Conservation (phyloP, 2,113 vertebrate genomes). For the Cochlearius cochlearius region DNA sequence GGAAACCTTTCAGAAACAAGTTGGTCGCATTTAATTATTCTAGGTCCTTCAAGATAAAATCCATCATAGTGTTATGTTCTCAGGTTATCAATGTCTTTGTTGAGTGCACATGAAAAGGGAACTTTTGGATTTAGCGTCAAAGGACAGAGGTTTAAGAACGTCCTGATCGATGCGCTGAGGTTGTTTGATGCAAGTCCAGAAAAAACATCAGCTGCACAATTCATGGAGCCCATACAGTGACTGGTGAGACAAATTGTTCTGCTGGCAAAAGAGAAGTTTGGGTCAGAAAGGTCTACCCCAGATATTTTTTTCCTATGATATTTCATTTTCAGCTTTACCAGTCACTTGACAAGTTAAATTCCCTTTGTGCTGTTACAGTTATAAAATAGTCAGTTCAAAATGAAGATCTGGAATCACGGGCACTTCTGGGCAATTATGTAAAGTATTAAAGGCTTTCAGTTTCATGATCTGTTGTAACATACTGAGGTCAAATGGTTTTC, state of each 20-base stretch:
- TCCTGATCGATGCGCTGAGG: constrained; percentile 67
- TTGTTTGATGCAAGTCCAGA: constrained; percentile 70
- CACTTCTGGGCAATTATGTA: constrained; percentile 51
- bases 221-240: constrained; percentile 66
- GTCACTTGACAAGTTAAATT: constrained; percentile 66
- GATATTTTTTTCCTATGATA: constrained; percentile 72
- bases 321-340: constrained; percentile 72
- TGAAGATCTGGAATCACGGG: constrained; percentile 34
- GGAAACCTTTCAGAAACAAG: constrained; percentile 68
- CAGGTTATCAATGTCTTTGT: constrained; percentile 69
- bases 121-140: constrained; percentile 67
- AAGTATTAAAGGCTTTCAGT: constrained; percentile 44
- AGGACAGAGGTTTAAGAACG: constrained; percentile 70
- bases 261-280: constrained; percentile 58
- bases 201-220: constrained; percentile 66
- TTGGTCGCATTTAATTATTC: constrained; percentile 70
- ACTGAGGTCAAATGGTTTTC: constrained; percentile 37
- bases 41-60: constrained; percentile 72
- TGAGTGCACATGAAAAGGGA: constrained; percentile 63
- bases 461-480: constrained; percentile 28
- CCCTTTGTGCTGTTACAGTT: constrained; percentile 59
- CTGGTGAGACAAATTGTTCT: constrained; percentile 72
- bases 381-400: constrained; percentile 67
- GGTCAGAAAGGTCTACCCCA: constrained; percentile 68
- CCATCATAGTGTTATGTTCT: constrained; percentile 54